Conservation (phyloP, 2,888 invertebrate species). For the Alentia gelatinosa region DNA sequence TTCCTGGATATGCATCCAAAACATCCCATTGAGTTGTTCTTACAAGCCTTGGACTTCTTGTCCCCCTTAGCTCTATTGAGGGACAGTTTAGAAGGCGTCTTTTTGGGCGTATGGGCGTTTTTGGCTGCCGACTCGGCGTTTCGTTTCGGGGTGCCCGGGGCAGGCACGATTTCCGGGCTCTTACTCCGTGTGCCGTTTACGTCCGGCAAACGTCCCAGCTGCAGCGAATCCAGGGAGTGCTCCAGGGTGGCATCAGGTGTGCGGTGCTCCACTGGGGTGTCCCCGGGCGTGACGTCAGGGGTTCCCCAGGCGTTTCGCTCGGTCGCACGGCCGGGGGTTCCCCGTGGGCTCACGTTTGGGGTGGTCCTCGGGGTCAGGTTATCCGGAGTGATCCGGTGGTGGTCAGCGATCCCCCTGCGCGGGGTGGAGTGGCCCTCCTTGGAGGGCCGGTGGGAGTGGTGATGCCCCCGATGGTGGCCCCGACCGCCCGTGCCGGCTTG, state of each 20-base stretch:
- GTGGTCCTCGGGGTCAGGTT: conserved; percentile 20
- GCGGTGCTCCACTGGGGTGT: conserved; percentile 32
- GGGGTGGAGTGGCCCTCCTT: conserved; percentile 5
- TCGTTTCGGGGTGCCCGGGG: conserved; percentile 2
- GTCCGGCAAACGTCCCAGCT: neutral
- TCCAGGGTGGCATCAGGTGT: conserved; percentile 32
- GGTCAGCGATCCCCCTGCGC: conserved; percentile 16
- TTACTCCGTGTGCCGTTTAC: neutral
- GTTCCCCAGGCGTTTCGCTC: conserved; percentile 42
- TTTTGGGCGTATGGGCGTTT: conserved; percentile 35
- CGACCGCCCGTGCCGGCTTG: neutral
- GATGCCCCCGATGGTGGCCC: neutral
- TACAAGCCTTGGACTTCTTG: conserved; percentile 27
- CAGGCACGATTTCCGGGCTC: conserved; percentile 27
- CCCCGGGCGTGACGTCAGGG: conserved; percentile 33
- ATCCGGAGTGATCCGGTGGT: conserved; percentile 37
- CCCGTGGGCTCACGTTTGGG: conserved; percentile 9
- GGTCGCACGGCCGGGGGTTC: conserved; percentile 4
- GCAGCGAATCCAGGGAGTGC: conserved; percentile 41
- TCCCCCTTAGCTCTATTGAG: neutral
- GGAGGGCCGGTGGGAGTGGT: neutral
- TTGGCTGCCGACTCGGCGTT: neutral
- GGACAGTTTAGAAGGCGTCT: conserved; percentile 37
- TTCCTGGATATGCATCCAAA: conserved; percentile 42
- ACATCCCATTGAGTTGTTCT: conserved; percentile 40